Evolutionary conservation across 92 coral and sea anemone genomes (phyloP).

Genomic region (Porites divaricata): DNA sequence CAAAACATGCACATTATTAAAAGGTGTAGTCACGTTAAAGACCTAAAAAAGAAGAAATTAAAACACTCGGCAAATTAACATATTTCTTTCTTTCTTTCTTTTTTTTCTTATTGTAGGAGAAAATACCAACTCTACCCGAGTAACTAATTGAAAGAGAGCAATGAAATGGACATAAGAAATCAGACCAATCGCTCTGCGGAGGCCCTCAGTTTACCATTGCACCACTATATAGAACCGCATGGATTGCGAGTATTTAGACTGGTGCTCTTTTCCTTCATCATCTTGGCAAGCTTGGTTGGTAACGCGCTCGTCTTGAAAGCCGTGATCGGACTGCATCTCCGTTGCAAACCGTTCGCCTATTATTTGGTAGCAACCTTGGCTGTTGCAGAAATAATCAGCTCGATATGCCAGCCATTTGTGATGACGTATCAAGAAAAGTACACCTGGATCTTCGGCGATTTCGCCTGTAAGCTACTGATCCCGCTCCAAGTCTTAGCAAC

Average conservation of each 20-base stretch:
- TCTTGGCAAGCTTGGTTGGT: constrained; percentile 56
- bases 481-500: constrained; percentile 73
- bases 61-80: too few relatives aligned
- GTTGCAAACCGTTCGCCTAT: constrained; percentile 65
- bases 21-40: too few relatives aligned
- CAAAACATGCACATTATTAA: too few relatives aligned
- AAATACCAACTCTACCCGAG: neutral
- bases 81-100: neutral
- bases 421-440: constrained; percentile 50
- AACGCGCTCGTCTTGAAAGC: constrained; percentile 67
- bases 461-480: constrained; percentile 60
- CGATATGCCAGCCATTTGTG: constrained; percentile 63
- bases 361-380: constrained; percentile 79
- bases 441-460: constrained; percentile 77
- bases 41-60: too few relatives aligned
- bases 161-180: constrained; percentile 11
- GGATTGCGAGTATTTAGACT: constrained; percentile 16
- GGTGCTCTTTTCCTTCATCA: constrained; percentile 38
- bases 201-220: neutral
- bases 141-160: neutral
- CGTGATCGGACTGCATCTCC: constrained; percentile 22
- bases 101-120: neutral
- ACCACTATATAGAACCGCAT: neutral
- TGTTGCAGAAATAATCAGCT: constrained; percentile 74
- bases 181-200: neutral